Percentiles rank a stretch among this genome's conserved stretches.
These are phyloP conservation scores for Nomada fabriciana DNA, from an alignment of 2,888 invertebrate genomes.

Conservation along the genomic window DNA sequence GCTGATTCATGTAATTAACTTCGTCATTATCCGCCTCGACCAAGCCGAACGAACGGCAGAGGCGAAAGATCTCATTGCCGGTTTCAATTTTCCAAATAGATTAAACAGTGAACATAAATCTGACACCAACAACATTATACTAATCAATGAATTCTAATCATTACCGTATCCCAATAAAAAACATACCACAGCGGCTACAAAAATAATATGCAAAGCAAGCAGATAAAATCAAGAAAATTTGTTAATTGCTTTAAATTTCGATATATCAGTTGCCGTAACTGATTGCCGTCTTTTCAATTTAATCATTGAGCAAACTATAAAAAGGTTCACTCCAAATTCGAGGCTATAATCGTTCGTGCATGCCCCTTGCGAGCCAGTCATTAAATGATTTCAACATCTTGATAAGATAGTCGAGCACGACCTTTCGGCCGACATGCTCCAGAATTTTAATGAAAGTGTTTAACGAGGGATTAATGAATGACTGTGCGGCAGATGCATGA, in stretches of 20 bases:
- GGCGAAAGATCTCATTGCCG: slow-evolving; percentile 8
- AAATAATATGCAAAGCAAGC: not conserved
- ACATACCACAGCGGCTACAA: not conserved
- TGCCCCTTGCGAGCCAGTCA: slow-evolving; percentile 29
- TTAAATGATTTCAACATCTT: slow-evolving; percentile 56
- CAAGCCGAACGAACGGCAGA: slow-evolving; percentile 48
- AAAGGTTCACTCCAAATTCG: slow-evolving; percentile 25
- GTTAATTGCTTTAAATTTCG: not conserved
- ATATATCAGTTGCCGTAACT: not conserved
- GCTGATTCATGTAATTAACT: slow-evolving; percentile 53
- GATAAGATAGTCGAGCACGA: slow-evolving; percentile 46
- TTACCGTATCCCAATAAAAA: not conserved
- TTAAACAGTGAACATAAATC: not conserved
- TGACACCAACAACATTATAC: not conserved
- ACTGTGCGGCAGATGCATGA: not conserved
- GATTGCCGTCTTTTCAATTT: slow-evolving; percentile 2
- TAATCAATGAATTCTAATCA: not conserved
- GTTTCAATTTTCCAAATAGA: slow-evolving; percentile 35
- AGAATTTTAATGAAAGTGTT: slow-evolving; percentile 25
- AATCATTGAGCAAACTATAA: slow-evolving; percentile 11
- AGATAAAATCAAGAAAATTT: not conserved
- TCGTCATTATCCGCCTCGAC: slow-evolving; percentile 34
- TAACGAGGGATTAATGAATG: slow-evolving; percentile 30
- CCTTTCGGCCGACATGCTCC: not conserved
- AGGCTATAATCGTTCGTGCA: slow-evolving; percentile 21